Percentiles rank a stretch among this genome's conserved stretches.
Conservation (phyloP, 2,797 vertebrate species). For the Pelochelys cantorii region DNA sequence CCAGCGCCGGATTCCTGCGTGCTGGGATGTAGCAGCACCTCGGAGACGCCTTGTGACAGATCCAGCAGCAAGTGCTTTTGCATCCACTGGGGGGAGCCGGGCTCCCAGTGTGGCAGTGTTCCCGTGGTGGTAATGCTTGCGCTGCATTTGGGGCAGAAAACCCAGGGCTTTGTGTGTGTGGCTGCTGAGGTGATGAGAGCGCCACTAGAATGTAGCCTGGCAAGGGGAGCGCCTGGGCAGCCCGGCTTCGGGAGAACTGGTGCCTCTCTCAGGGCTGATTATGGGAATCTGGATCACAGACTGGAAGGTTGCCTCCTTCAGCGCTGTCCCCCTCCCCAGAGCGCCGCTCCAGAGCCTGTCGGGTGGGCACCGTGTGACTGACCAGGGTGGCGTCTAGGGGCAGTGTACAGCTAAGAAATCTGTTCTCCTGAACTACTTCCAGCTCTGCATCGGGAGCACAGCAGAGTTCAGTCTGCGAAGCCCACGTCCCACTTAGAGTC, state of each 20-base stretch:
- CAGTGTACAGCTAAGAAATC: neutral
- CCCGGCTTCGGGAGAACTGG: neutral
- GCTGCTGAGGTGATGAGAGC: neutral
- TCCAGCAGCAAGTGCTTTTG: neutral
- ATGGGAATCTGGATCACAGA: constrained; percentile 72
- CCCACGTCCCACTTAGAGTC: neutral
- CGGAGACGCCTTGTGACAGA: constrained; percentile 22
- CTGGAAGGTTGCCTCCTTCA: constrained; percentile 58
- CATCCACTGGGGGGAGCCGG: neutral
- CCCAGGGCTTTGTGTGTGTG: neutral
- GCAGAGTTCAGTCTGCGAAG: neutral
- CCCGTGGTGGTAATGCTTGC: neutral
- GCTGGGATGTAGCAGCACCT: constrained; percentile 25
- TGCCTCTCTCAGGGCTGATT: constrained; percentile 47
- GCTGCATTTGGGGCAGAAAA: neutral
- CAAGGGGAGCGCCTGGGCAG: neutral
- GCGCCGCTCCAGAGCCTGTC: rapidly evolving
- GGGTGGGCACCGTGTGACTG: constrained; percentile 2
- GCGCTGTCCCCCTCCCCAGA: constrained; percentile 16
- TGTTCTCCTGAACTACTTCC: neutral
- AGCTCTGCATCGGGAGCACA: neutral
- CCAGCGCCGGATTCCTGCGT: neutral
- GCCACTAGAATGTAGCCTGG: rapidly evolving
- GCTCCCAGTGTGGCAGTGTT: neutral
- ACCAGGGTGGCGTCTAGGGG: neutral